Conservation (phyloP, 1,140 invertebrate genomes). For the Archivesica marissinica region DNA sequence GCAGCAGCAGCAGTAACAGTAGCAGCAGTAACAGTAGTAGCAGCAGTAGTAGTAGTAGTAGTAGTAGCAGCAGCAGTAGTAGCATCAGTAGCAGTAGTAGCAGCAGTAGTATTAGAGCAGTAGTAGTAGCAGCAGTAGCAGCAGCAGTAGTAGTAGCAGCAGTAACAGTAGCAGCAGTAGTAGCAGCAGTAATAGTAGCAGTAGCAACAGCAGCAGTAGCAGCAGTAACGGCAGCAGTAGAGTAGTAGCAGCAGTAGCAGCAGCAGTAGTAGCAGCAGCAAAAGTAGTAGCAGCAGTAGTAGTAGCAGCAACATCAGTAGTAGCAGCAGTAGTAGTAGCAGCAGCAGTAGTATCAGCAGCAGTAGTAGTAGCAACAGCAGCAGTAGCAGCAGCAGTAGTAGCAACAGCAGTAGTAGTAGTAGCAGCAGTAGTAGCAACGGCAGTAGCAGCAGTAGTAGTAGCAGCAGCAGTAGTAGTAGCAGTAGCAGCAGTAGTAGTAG, state of each 20-base stretch:
- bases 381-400: constrained; percentile 6
- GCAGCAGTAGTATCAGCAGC: no score
- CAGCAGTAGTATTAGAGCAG: no score
- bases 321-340: no score
- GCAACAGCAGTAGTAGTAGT: constrained; percentile 1
- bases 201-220: constrained; percentile 18
- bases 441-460: constrained; percentile 15
- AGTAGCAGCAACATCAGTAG: no score
- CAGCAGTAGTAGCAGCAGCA: no score
- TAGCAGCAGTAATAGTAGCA: constrained; percentile 22
- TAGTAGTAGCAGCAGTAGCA: constrained; percentile 37
- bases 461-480: constrained; percentile 13
- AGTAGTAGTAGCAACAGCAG: constrained; percentile 36
- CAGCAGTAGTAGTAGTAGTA: constrained; percentile 19
- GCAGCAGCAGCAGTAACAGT: constrained; percentile 26
- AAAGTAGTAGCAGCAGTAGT: no score
- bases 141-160: constrained; percentile 31
- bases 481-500: constrained; percentile 5
- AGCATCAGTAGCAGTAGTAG: no score
- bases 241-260: no score
- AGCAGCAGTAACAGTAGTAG: constrained; percentile 36
- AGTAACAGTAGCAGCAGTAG: constrained; percentile 14
- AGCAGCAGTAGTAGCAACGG: constrained; percentile 16
- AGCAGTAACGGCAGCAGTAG: constrained; percentile 25
- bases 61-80: neutral